These are phyloP conservation scores for Drosophila parthenogenetica DNA, from an alignment of 2,888 invertebrate genomes.

Conservation along the genomic window DNA sequence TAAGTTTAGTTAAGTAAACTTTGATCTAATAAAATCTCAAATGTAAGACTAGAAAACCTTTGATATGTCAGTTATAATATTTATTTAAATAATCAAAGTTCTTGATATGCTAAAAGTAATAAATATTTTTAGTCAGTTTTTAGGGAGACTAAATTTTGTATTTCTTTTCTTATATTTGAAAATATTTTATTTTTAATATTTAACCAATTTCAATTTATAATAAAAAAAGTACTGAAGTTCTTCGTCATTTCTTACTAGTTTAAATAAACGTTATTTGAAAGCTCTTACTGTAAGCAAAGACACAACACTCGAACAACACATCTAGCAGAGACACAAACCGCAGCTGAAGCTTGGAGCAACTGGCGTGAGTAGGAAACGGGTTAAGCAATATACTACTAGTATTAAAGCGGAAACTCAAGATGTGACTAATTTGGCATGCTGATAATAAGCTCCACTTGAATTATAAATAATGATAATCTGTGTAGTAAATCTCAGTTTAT, in stretches of 20 bases:
- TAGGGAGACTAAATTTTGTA: too few species aligned
- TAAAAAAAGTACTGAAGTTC: too few species aligned
- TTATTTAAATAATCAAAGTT: too few species aligned
- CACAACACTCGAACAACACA: neutral
- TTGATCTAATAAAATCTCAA: too few species aligned
- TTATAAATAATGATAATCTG: neutral
- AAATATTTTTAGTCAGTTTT: too few species aligned
- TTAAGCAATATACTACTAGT: neutral
- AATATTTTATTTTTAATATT: too few species aligned
- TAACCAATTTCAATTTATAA: too few species aligned
- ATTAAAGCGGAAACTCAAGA: neutral
- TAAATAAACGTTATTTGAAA: neutral
- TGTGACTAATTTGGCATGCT: neutral
- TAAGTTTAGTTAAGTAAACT: too few species aligned
- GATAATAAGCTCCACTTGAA: neutral
- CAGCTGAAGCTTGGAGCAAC: neutral
- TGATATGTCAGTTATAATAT: too few species aligned
- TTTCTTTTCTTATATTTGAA: too few species aligned
- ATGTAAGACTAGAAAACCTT: too few species aligned
- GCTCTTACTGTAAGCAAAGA: neutral
- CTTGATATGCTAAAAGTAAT: too few species aligned
- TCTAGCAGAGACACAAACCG: slow-evolving; percentile 39
- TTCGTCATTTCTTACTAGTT: neutral
- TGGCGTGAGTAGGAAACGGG: neutral
- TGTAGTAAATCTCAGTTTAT: neutral